Base-by-base conservation (phyloP, 1,140 invertebrate genomes). In the Drosophila setifemur region DNA sequence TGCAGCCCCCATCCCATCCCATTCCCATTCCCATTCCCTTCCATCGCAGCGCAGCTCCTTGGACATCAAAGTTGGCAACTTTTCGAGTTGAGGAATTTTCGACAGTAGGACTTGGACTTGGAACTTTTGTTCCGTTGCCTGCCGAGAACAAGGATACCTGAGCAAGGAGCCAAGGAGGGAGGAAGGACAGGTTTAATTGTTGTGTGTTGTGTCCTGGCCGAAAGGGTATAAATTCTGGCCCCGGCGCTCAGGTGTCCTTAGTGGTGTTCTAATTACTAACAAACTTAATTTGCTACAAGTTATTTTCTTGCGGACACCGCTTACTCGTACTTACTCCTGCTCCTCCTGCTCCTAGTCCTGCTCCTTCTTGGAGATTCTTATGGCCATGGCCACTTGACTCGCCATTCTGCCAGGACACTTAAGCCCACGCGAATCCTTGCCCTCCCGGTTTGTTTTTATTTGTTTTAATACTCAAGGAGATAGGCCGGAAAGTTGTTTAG, bases 241-340 rank as follows among this genome's bases (percentile, higher is more conserved):
- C 33, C 60, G 55, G 73, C 63, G 68, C 81, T 86, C 81, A 86
- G 81, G 81, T 86, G 82, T 86, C 76, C 81, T 86, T 86, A 86
- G 81, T 86, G 81, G 81, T 86, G 72, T 87, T 86, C 82, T 86
- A 86, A 86, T 86, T 87, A 82, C 83, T 82, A 86, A 86, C 82
- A 86, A 86, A 86, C 76, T 86, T 87, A 87, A 86, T 86, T 86
- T 86, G 61, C 82, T 86, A 70, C 82, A 86, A 85, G 81, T 86
- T 85, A 85, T 85, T 86, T 86, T 72, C 68, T 39, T 71, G 69
- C 55, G 68, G 67, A 71, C 67, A 63, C 71, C 60, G 57, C 73
- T 58, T 66, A 23, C 63, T 35, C 23, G 50, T 29, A n/a, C 50
- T 49, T 35, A 21, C n/a, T 14, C 57, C 33, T 39, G 26, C 14